A percentile compares a stretch with the other conserved stretches of the same genome.
Conservation (phyloP, 2,797 vertebrate genomes). For the Microctenopoma steveboyesi region DNA sequence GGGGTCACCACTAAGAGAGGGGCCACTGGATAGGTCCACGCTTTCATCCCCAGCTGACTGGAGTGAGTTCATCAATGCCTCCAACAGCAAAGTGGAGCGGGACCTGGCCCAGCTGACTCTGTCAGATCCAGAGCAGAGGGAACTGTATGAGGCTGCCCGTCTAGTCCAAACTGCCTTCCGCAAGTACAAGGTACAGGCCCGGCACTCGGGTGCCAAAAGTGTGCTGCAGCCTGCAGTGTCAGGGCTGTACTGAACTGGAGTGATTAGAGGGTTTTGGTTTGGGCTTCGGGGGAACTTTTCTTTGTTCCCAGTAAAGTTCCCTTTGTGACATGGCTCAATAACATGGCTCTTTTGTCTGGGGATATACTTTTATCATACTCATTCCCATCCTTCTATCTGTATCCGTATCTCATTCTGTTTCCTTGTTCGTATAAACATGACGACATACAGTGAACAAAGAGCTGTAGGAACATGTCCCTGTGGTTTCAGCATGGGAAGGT, state of each 20-base stretch:
- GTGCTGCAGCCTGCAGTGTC: constrained; percentile 46
- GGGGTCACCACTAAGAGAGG: constrained; percentile 89
- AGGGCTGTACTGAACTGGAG: constrained; percentile 40
- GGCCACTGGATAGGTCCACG: constrained; percentile 89
- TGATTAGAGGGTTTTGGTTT: constrained; percentile 32
- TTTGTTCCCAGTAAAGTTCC: constrained; percentile 35
- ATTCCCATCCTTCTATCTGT: constrained; percentile 48
- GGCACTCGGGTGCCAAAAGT: constrained; percentile 55
- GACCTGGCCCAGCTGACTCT: constrained; percentile 98
- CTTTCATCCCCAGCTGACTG: constrained; percentile 95
- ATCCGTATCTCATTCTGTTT: constrained; percentile 61
- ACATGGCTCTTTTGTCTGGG: constrained; percentile 22
- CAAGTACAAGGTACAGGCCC: constrained; percentile 95
- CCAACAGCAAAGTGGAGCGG: constrained; percentile 96
- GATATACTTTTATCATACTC: constrained; percentile 40
- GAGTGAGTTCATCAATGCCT: constrained; percentile 97
- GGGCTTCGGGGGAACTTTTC: constrained; percentile 25
- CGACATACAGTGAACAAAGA: constrained; percentile 36
- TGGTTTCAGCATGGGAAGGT: constrained; percentile 85
- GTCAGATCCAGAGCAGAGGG: constrained; percentile 97
- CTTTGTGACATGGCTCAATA: constrained; percentile 35
- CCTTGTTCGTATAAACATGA: constrained; percentile 54
- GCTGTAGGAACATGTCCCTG: constrained; percentile 66
- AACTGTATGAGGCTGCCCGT: constrained; percentile 97
- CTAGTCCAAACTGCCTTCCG: constrained; percentile 99